A percentile compares a stretch with the other conserved stretches of the same genome.
phyloP scores from a whole-genome alignment of 2,888 invertebrate species.

The Pandemis cinnamomeana region DNA sequence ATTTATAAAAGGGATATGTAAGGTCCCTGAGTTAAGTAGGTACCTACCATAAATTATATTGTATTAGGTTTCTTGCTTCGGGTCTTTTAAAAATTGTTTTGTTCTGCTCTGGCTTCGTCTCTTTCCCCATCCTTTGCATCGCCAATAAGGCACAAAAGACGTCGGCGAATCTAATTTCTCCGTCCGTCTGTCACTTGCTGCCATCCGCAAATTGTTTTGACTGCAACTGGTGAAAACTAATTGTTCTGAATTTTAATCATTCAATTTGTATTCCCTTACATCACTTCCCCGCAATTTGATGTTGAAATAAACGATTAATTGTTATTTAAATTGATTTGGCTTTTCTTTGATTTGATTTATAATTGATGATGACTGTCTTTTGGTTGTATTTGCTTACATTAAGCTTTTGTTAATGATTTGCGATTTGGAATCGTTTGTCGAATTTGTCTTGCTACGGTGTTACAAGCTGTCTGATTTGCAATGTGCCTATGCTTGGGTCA shows the following conservation, averaged over 20 bases:
- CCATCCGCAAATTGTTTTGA: slow-evolving; percentile 32
- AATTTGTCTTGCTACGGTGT: no score
- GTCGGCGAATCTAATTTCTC: slow-evolving; percentile 32
- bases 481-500: no score
- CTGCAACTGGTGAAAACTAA: slow-evolving; percentile 28
- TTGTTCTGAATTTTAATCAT: slow-evolving; percentile 40
- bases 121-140: not conserved
- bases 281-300: not conserved
- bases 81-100: not conserved
- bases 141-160: slow-evolving; percentile 31
- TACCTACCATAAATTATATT: no score
- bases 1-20: no score
- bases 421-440: no score
- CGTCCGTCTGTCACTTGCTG: slow-evolving; percentile 28
- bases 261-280: slow-evolving; percentile 19
- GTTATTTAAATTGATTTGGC: slow-evolving; percentile 21
- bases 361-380: slow-evolving; percentile 4
- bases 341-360: not conserved
- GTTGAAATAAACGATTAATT: slow-evolving; percentile 30
- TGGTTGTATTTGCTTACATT: no score
- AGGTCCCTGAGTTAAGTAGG: no score
- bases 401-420: no score
- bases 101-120: not conserved
- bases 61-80: no score
- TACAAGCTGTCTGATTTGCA: no score